phyloP scores from a whole-genome alignment of 2,113 vertebrate genomes.

The Anseranas semipalmata region DNA sequence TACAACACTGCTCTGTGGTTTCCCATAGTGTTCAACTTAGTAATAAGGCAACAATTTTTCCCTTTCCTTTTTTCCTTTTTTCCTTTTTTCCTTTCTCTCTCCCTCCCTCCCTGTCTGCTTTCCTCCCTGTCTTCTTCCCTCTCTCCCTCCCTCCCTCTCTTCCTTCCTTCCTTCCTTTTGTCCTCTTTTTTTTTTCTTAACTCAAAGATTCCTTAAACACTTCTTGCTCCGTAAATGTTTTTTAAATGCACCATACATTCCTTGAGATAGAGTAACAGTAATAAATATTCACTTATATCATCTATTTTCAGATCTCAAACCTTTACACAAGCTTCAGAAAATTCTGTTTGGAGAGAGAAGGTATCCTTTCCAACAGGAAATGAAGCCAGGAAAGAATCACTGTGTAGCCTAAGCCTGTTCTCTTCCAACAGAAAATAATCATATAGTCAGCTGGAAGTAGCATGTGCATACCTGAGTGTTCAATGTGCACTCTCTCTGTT shows the following conservation, averaged over 20 bases:
- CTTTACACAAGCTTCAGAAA: not conserved
- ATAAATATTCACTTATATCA: not conserved
- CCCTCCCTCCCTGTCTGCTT: too few species aligned
- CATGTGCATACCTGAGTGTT: not conserved
- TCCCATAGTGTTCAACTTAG: not conserved
- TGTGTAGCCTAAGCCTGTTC: not conserved
- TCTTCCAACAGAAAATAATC: not conserved
- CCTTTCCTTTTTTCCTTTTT: too few species aligned
- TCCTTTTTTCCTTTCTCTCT: too few species aligned
- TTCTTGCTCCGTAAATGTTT: not conserved
- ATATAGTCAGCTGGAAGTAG: not conserved
- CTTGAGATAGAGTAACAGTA: not conserved
- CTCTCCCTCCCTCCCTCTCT: too few species aligned
- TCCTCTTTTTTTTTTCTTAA: not conserved
- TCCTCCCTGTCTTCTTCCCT: too few species aligned
- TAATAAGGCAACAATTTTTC: not conserved
- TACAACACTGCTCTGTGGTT: not conserved
- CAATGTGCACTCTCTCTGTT: accelerated
- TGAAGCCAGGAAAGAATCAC: not conserved
- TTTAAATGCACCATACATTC: not conserved
- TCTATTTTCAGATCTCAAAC: not conserved
- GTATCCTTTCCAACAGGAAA: not conserved
- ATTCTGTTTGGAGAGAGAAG: not conserved
- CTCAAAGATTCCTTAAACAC: not conserved
- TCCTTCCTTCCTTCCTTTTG: not conserved